Conservation (phyloP, 2,113 vertebrate genomes). For the Hiodon alosoides region DNA sequence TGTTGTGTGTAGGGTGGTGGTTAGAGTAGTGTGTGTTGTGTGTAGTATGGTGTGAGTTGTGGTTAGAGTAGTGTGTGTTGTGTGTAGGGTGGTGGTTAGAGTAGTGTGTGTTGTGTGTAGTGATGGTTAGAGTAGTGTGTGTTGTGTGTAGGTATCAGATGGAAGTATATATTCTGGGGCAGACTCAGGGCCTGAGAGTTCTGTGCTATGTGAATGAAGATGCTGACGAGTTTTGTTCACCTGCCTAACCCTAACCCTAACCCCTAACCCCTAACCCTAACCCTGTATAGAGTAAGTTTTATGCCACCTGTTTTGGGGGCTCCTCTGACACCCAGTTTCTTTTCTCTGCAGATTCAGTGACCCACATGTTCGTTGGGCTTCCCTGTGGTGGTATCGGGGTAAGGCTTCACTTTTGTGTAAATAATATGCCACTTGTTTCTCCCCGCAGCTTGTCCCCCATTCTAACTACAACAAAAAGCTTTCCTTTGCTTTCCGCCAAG, state of each 20-base stretch:
- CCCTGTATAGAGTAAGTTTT: too few species aligned
- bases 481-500: conserved; percentile 62
- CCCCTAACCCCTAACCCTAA: too few species aligned
- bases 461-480: conserved; percentile 66
- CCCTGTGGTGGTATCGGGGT: conserved; percentile 94
- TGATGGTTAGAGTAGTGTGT: too few species aligned
- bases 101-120: too few species aligned
- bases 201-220: background rate
- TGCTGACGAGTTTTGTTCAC: too few species aligned
- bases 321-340: conserved; percentile 1
- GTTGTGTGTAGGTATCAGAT: too few species aligned
- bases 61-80: too few species aligned
- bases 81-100: too few species aligned
- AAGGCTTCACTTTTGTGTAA: conserved; percentile 68
- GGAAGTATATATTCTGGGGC: background rate
- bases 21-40: too few species aligned
- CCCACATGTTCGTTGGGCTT: conserved; percentile 89
- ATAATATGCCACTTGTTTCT: conserved; percentile 68
- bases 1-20: too few species aligned
- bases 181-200: background rate
- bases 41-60: too few species aligned
- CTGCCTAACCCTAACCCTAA: too few species aligned
- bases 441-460: conserved; percentile 41
- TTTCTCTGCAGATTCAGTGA: conserved; percentile 72
- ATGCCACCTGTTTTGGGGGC: background rate